Evolutionary conservation across 2,113 vertebrate genomes (phyloP).

Genomic region (Amphiprion percula): DNA sequence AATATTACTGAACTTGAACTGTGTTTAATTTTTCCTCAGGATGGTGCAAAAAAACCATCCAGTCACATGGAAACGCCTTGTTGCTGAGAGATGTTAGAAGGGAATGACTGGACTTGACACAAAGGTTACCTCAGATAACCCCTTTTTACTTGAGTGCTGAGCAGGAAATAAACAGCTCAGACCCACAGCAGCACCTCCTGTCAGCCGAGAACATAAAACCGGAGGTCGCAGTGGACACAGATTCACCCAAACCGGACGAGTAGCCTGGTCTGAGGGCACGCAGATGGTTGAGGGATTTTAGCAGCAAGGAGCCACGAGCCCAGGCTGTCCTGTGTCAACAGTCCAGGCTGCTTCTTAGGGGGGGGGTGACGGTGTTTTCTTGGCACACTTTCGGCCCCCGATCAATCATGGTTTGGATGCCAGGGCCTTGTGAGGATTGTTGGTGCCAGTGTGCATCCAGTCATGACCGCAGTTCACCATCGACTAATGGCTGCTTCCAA

Average conservation of each 20-base stretch:
- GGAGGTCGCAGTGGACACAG: no score
- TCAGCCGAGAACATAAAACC: no score
- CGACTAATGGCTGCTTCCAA: no score
- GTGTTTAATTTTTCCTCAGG: not conserved
- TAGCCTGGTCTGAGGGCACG: no score
- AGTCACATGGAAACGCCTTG: not conserved
- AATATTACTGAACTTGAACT: not conserved
- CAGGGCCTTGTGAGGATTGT: not conserved
- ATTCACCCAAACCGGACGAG: no score
- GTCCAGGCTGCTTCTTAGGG: not conserved
- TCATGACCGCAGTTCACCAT: no score
- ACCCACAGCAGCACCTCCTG: no score
- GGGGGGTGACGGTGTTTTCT: not conserved
- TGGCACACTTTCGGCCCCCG: not conserved
- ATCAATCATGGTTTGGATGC: not conserved
- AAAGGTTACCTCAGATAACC: not conserved
- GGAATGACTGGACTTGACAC: not conserved
- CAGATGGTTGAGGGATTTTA: no score
- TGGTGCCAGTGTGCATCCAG: no score
- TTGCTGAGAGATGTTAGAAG: not conserved
- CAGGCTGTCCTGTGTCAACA: not conserved
- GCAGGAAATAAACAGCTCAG: not conserved
- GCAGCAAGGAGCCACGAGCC: no score
- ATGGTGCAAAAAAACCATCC: not conserved
- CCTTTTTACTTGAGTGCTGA: not conserved